Evolutionary conservation across 2,113 vertebrate species (phyloP).

Genomic region (Fulmarus glacialis): DNA sequence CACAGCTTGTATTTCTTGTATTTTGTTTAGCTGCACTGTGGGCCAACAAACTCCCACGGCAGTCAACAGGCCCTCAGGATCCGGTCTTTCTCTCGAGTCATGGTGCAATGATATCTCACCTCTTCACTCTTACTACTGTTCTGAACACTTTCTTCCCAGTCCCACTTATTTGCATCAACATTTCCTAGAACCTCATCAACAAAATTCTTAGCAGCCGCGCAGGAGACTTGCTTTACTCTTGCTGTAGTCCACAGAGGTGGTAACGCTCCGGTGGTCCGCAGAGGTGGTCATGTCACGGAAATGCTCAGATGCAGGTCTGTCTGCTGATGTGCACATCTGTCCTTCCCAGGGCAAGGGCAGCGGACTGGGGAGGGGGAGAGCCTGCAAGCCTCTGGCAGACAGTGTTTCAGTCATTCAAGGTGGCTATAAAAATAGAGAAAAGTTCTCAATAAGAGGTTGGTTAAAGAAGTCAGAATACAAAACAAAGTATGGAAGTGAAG

Average conservation of each 20-base stretch:
- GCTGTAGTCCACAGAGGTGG: neutral
- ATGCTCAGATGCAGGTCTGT: neutral
- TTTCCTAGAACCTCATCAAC: neutral
- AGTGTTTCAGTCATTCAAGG: neutral
- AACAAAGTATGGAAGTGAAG: neutral
- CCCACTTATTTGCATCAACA: neutral
- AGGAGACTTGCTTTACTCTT: neutral
- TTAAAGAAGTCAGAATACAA: neutral
- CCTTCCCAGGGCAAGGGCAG: neutral
- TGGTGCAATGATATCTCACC: neutral
- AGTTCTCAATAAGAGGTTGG: neutral
- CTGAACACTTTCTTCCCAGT: neutral
- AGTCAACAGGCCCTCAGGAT: neutral
- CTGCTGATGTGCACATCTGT: neutral
- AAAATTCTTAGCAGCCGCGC: neutral
- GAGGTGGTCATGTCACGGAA: accelerated
- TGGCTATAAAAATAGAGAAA: neutral
- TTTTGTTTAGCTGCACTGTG: neutral
- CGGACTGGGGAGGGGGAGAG: neutral
- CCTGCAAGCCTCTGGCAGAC: neutral
- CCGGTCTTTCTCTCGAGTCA: neutral
- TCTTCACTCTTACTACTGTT: neutral
- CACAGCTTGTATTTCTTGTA: conserved; percentile 24
- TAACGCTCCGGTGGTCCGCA: neutral
- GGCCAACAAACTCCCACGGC: conserved; percentile 33